Conservation (phyloP, 2,797 vertebrate species). For the Betta splendens region DNA sequence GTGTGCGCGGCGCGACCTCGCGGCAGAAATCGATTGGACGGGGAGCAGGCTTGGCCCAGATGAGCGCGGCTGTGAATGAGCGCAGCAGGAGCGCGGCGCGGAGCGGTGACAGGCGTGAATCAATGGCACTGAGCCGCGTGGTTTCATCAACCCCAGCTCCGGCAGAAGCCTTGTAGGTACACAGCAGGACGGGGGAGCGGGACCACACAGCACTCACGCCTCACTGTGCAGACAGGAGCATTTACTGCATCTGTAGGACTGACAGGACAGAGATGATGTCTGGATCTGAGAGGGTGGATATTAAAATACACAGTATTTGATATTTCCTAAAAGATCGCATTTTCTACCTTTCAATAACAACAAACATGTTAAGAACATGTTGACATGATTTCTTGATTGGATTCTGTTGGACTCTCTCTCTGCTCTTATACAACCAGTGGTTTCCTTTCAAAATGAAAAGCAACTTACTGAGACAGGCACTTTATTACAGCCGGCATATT, state of each 20-base stretch:
- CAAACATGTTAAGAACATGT: background rate
- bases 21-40: constrained; percentile 60
- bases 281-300: too few relatives aligned
- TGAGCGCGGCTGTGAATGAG: constrained; percentile 42
- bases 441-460: background rate
- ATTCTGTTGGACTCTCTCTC: background rate
- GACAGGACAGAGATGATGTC: too few relatives aligned
- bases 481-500: background rate
- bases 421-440: background rate
- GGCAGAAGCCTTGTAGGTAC: constrained; percentile 20
- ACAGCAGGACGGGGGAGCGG: background rate
- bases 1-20: background rate
- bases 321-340: background rate
- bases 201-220: constrained; percentile 7
- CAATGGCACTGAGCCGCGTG: constrained; percentile 49
- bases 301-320: too few relatives aligned
- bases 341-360: background rate
- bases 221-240: constrained; percentile 11
- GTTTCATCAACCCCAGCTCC: constrained; percentile 47
- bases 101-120: constrained; percentile 55
- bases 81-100: constrained; percentile 26
- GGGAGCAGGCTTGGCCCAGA: constrained; percentile 41
- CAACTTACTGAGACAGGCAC: background rate
- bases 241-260: too few relatives aligned
- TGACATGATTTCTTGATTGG: background rate